A percentile compares a stretch with the other conserved stretches of the same genome.
Conservation (phyloP, 2,888 invertebrate species). For the Dinocampus coccinellae region DNA sequence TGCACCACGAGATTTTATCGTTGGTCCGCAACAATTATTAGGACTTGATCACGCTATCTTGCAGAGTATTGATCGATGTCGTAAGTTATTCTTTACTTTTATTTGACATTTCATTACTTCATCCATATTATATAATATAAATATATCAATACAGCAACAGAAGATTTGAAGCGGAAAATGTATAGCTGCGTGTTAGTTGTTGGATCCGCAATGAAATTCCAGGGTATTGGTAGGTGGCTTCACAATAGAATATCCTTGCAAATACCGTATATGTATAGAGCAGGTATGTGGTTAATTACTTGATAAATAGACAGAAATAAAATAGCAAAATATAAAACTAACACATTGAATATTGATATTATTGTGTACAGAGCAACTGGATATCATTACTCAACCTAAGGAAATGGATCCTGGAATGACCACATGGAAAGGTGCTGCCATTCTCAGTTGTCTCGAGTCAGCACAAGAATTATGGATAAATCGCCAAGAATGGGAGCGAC, state of each 20-base stretch:
- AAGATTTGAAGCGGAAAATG: slow-evolving; percentile 94
- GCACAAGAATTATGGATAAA: slow-evolving; percentile 94
- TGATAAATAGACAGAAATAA: background rate
- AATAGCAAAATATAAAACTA: slow-evolving; percentile 1
- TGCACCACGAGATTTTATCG: slow-evolving; percentile 74
- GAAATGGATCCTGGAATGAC: slow-evolving; percentile 93
- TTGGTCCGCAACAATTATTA: slow-evolving; percentile 84
- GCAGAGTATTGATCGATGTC: slow-evolving; percentile 91
- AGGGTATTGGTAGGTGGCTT: slow-evolving; percentile 87
- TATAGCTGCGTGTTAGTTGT: slow-evolving; percentile 92
- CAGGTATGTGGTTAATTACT: slow-evolving; percentile 67
- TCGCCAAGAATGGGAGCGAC: slow-evolving; percentile 86
- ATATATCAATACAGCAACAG: slow-evolving; percentile 74
- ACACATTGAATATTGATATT: background rate
- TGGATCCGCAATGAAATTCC: slow-evolving; percentile 91
- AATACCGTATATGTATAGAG: slow-evolving; percentile 83
- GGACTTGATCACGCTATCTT: slow-evolving; percentile 92
- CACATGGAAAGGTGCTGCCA: slow-evolving; percentile 95
- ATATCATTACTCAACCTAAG: slow-evolving; percentile 91
- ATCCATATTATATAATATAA: background rate
- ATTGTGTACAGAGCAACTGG: slow-evolving; percentile 79
- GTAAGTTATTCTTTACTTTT: slow-evolving; percentile 68
- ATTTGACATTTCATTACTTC: background rate
- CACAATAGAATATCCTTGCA: slow-evolving; percentile 88
- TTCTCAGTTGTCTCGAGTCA: slow-evolving; percentile 93